Percentiles rank a stretch among this genome's conserved stretches.
These are phyloP conservation scores for Notarius quadriscutis DNA, from an alignment of 2,113 vertebrate genomes.

Conservation along the genomic window DNA sequence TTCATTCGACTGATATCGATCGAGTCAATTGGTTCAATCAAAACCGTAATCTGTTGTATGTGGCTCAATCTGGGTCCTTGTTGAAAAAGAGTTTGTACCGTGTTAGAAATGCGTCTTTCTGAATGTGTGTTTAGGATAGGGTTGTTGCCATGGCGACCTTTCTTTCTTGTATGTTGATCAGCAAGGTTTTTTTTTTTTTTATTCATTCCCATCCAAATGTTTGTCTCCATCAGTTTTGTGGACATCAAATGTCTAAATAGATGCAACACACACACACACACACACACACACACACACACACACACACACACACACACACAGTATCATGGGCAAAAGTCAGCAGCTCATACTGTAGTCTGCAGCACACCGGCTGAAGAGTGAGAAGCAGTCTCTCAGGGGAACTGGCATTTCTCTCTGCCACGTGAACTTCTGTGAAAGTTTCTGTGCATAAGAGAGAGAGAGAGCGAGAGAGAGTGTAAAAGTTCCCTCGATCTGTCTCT, in stretches of 20 bases:
- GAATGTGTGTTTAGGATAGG: not conserved
- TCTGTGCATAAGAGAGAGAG: not conserved
- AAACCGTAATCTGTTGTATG: not conserved
- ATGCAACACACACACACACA: not conserved
- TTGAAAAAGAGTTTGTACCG: not conserved
- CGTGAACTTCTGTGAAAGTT: conserved; percentile 22
- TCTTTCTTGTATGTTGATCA: not conserved
- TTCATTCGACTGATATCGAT: no score
- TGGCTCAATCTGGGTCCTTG: not conserved
- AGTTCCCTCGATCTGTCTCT: not conserved
- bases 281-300: conserved; percentile 18
- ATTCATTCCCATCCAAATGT: not conserved
- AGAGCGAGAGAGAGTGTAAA: not conserved
- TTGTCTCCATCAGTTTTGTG: not conserved
- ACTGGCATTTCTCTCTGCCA: conserved; percentile 13
- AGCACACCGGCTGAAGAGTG: conserved; percentile 3
- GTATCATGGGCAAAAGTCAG: not conserved
- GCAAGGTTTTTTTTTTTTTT: not conserved
- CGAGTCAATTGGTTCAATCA: no score
- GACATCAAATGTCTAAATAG: not conserved
- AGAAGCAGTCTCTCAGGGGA: conserved; percentile 13
- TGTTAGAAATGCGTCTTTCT: not conserved
- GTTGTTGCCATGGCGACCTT: not conserved
- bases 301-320: not conserved
- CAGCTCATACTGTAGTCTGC: conserved; percentile 6